Base-by-base conservation (phyloP, 2,797 vertebrate species). In the Discoglossus pictus region DNA sequence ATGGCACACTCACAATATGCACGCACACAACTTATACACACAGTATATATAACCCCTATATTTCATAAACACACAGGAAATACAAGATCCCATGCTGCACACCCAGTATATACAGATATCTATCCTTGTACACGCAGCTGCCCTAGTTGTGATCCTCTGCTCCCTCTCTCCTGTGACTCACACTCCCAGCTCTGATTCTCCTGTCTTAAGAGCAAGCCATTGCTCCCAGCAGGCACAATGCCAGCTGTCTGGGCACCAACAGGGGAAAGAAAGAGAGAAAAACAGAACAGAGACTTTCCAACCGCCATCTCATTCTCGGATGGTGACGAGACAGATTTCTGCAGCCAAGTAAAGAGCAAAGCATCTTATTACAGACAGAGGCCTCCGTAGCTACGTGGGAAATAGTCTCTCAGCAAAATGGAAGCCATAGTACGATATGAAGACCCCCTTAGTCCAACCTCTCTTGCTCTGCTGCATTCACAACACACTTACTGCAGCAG, bases 321-420 rank as follows among this genome's bases (percentile, higher is more conserved):
- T 39, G 35, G 36, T 38, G 17, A 56, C 11, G 20, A 39, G 34
- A 55, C 17, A n/a, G 13, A 24, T 56, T 78, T 81, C 75, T 72
- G 77, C 75, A 77, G 74, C 56, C 72, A 60, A 74, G 65, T 71
- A 72, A 43, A 43, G 76, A 77, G 58, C 46, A 65, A 69, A 91
- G 84, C 83, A 84, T 82, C 83, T 82, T 83, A 88, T 84, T 89
- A 85, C 81, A 79, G 72, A 82, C 76, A 76, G 77, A 42, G 87
- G 86, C 86, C 89, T 86, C 79, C 88, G 91, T 91, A 86, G 89
- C 87, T 92, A 91, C 90, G 67, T 74, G 75, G 78, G 82, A 83
- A 79, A 68, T 73, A 78, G 76, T 83, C 75, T 73, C 62, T 34
- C 61, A 76, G 73, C 77, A 76, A 80, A 80, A 84, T 17, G 69